Base-by-base conservation (phyloP, 1,140 invertebrate species). In the Heliothis virescens region DNA sequence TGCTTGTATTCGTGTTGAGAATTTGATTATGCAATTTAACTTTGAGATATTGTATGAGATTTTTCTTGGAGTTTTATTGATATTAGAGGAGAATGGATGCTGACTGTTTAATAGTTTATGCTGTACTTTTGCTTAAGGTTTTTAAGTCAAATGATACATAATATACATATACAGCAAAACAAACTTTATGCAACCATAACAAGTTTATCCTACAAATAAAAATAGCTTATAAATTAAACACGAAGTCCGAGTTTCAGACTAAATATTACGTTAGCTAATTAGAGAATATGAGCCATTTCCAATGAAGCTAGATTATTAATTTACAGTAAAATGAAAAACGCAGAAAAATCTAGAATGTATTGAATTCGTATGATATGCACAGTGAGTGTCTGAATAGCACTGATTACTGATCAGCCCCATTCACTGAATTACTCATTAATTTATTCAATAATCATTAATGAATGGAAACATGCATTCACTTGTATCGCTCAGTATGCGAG, bases 21-120 rank as follows among this genome's bases (percentile, higher is more conserved):
- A 71, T 71, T 71, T 53, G 67, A 71, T 52, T 53, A 53, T 52
- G 63, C 41, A 67, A 71, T 71, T 71, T 71, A n/a, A 71, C 18
- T 52, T 53, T 41, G 29, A 41, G 34, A 53, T 52, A 65, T 41
- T 67, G 41, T 18, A 26, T 71, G 50, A 3, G 48, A 53, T 67
- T 48, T 71, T n/a, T 47, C 34, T 48, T 71, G 7, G 26, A 15
- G 11, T 69, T 48, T 10, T 15, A 26, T 7, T 5, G 5, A 41
- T 26, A 50, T 9, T 7, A 10, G 15, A 26, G 18, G 13, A 16
- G 48, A 21, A 26, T 59, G 55, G 18, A 2, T 18, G 16, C 16
- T 21, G n/a, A 5, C 5, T 57, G 2, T 5, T 41, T 41, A 7
- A 7, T 9, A 1, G 34, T 41, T 26, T 2, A 7, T 41, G 34